Evolutionary conservation across 2,888 invertebrate species (phyloP).

Genomic region (Cephalotes varians): DNA sequence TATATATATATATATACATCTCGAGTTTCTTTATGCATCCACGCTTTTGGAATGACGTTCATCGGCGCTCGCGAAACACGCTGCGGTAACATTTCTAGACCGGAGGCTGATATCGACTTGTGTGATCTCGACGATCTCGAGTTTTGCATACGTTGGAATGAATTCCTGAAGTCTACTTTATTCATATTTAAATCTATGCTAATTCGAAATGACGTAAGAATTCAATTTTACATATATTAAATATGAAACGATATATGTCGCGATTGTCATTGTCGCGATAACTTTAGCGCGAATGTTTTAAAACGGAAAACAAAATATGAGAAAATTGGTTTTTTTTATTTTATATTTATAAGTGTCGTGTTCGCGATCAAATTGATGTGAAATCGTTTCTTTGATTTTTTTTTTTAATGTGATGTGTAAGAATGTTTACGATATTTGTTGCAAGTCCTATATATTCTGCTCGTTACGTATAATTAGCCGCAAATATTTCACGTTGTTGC

Average conservation of each 20-base stretch:
- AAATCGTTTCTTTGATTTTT: neutral
- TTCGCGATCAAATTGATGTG: neutral
- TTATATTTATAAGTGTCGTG: neutral
- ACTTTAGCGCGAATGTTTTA: neutral
- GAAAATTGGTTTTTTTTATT: neutral
- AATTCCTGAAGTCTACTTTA: neutral
- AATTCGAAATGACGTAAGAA: conserved; percentile 12
- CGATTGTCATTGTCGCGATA: neutral
- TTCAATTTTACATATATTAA: conserved; percentile 16
- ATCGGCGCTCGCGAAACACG: conserved; percentile 61
- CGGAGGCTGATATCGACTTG: conserved; percentile 49
- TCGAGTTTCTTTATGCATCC: conserved; percentile 81
- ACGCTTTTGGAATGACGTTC: conserved; percentile 84
- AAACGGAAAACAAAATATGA: neutral
- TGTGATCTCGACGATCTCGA: conserved; percentile 46
- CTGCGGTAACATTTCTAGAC: conserved; percentile 65
- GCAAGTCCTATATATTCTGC: neutral
- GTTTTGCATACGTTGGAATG: conserved; percentile 34
- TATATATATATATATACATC: conserved; percentile 63
- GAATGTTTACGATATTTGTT: neutral
- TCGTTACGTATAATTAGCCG: neutral
- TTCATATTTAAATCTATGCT: conserved; percentile 45
- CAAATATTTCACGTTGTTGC: neutral
- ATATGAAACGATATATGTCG: neutral
- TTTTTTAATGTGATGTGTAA: conserved; percentile 2